A percentile compares a stretch with the other conserved stretches of the same genome.
Evolutionary conservation across 2,113 vertebrate species (phyloP).

Genomic region (Megaceryle maxima): DNA sequence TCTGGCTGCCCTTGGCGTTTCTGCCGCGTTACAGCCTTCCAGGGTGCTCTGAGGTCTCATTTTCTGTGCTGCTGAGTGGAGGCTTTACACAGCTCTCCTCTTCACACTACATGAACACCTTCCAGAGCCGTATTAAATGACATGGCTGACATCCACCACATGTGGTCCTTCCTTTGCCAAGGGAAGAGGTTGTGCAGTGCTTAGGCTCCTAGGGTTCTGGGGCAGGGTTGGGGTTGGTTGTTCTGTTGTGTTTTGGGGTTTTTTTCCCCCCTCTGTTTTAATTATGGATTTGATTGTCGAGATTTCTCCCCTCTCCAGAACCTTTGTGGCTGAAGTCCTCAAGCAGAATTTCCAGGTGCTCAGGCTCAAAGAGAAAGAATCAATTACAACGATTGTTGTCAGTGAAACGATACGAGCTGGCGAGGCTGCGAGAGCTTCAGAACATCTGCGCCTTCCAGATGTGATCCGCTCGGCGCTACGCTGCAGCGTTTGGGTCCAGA

Average conservation of each 20-base stretch:
- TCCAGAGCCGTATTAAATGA: not conserved
- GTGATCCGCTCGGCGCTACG: not conserved
- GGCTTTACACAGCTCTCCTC: not conserved
- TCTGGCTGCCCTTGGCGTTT: not conserved
- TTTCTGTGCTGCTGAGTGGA: not conserved
- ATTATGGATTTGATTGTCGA: not conserved
- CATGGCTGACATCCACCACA: not conserved
- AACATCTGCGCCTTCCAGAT: conserved; percentile 32
- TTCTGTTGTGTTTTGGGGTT: too few species aligned
- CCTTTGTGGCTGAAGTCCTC: not conserved
- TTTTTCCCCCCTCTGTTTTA: not conserved
- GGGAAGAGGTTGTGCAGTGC: not conserved
- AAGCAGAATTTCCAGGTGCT: not conserved
- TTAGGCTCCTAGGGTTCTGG: not conserved
- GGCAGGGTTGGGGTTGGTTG: not conserved
- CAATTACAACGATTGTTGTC: not conserved
- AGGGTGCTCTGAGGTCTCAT: not conserved
- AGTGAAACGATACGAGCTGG: not conserved
- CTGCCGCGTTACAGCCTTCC: accelerated
- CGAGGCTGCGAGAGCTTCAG: not conserved
- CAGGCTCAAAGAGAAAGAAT: not conserved
- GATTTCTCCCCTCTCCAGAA: not conserved
- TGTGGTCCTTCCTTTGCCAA: not conserved
- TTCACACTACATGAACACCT: not conserved
- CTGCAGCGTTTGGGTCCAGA: not conserved